phyloP scores from a whole-genome alignment of 2,797 vertebrate species.

The Sebastes oblongus region DNA sequence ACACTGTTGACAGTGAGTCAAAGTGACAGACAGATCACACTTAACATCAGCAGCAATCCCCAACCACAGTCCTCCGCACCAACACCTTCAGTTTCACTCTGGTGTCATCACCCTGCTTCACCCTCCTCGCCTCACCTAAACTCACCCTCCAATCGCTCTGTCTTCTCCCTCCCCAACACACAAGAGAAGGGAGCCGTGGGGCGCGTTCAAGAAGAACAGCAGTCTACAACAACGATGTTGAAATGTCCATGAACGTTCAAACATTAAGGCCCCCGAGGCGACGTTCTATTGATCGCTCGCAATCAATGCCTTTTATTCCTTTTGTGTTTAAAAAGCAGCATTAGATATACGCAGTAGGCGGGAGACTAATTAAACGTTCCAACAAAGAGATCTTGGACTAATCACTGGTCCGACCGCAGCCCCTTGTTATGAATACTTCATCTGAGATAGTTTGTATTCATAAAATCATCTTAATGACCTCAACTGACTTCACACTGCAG shows the following conservation, averaged over 20 bases:
- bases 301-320: slow-evolving; percentile 68
- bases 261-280: slow-evolving; percentile 34
- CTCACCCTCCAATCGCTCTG: slow-evolving; percentile 14
- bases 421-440: slow-evolving; percentile 62
- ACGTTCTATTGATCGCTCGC: slow-evolving; percentile 50
- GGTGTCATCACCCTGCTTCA: slow-evolving; percentile 69
- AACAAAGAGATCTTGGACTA: slow-evolving; percentile 53
- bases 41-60: slow-evolving; percentile 58
- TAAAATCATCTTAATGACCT: slow-evolving; percentile 65
- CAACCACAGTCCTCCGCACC: slow-evolving; percentile 44
- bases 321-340: slow-evolving; percentile 58
- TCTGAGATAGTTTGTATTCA: slow-evolving; percentile 62
- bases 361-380: slow-evolving; percentile 62
- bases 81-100: slow-evolving; percentile 68
- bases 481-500: slow-evolving; percentile 52
- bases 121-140: slow-evolving; percentile 53
- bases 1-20: slow-evolving; percentile 62
- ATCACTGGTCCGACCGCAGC: slow-evolving; percentile 41
- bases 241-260: slow-evolving; percentile 59
- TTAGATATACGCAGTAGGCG: slow-evolving; percentile 19
- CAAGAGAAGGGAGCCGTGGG: not conserved
- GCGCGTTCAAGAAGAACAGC: slow-evolving; percentile 23
- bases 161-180: slow-evolving; percentile 4
- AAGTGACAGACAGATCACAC: slow-evolving; percentile 72
- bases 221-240: slow-evolving; percentile 44